Percentiles rank a stretch among this genome's conserved stretches.
phyloP scores from a whole-genome alignment of 2,888 invertebrate species.

The Phengaris alcon region DNA sequence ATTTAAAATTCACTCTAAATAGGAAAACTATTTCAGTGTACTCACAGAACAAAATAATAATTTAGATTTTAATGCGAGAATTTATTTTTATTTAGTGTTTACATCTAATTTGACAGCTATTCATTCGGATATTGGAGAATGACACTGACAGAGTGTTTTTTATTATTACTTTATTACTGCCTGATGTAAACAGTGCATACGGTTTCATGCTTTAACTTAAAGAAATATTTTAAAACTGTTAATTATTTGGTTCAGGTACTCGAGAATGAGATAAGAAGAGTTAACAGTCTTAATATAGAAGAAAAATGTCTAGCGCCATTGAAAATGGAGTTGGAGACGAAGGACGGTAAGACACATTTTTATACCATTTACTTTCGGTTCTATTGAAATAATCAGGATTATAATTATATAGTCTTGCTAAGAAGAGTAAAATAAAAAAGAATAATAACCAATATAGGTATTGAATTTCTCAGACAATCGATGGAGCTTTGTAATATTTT shows the following conservation, averaged over 20 bases:
- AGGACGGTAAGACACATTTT: conserved; percentile 52
- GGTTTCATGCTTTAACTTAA: background rate
- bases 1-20: background rate
- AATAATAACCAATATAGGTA: no score
- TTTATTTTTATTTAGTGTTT: conserved; percentile 4
- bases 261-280: conserved; percentile 52
- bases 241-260: conserved; percentile 50
- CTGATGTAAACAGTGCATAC: no score
- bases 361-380: conserved; percentile 22
- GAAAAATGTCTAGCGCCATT: conserved; percentile 60
- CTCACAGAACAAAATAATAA: background rate
- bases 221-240: background rate
- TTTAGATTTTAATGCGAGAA: conserved; percentile 26
- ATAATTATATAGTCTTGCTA: no score
- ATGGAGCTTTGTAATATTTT: no score
- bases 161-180: background rate
- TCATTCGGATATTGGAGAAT: background rate
- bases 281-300: background rate
- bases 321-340: conserved; percentile 67
- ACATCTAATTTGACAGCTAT: conserved; percentile 23
- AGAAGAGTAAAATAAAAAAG: no score
- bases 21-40: background rate
- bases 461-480: no score
- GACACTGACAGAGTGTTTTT: background rate
- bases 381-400: no score